Evolutionary conservation across 2,797 vertebrate species (phyloP).

Genomic region (Falco peregrinus): DNA sequence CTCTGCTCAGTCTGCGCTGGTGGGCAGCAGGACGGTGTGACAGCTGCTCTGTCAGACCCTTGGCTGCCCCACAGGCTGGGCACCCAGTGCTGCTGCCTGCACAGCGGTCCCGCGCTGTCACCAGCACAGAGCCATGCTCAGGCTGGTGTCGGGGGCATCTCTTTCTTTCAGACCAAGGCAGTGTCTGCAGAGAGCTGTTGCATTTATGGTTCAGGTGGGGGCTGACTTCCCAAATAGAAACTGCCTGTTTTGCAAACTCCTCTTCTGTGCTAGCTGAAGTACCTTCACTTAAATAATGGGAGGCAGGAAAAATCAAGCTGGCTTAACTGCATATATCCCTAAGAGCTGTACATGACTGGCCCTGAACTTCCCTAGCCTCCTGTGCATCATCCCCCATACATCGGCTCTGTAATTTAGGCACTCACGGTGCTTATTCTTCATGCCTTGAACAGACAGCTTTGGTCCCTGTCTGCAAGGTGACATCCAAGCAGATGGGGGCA

Average conservation of each 20-base stretch:
- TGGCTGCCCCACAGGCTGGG: fast-evolving
- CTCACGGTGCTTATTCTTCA: background rate
- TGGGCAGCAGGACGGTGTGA: background rate
- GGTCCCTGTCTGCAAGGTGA: background rate
- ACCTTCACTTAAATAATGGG: background rate
- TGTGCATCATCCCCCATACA: background rate
- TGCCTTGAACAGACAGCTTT: background rate
- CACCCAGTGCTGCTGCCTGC: background rate
- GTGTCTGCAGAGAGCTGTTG: background rate
- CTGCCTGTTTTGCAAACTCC: background rate
- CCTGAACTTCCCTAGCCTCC: background rate
- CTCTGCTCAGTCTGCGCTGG: no score
- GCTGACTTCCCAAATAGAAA: background rate
- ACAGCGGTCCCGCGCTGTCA: fast-evolving
- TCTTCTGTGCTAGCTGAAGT: background rate
- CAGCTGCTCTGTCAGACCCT: background rate
- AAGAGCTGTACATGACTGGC: background rate
- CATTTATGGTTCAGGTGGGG: background rate
- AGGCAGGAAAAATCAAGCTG: background rate
- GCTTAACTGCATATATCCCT: no score
- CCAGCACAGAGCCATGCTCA: background rate
- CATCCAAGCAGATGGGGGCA: background rate
- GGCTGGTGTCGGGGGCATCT: background rate
- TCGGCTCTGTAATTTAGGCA: background rate
- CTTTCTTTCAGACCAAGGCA: background rate